These are phyloP conservation scores for Chunga burmeisteri DNA, from an alignment of 2,113 vertebrate genomes.

Conservation along the genomic window DNA sequence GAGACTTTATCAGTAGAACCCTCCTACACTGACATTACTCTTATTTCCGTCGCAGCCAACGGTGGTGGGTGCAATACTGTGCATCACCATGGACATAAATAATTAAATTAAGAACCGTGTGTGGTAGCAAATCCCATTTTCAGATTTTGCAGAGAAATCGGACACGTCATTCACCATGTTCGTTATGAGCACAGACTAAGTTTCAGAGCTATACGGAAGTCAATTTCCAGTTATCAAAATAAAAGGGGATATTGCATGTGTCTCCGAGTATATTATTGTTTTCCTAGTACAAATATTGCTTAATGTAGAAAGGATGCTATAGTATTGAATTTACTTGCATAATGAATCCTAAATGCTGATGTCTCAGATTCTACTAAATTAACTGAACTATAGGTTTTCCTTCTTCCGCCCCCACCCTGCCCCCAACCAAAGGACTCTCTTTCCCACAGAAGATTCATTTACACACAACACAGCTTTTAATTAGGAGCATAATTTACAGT, in stretches of 20 bases:
- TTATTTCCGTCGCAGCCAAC: not conserved
- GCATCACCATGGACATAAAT: slow-evolving; percentile 5
- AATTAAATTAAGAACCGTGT: slow-evolving; percentile 9
- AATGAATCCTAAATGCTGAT: slow-evolving; percentile 70
- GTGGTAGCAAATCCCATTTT: not conserved
- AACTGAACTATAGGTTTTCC: slow-evolving; percentile 42
- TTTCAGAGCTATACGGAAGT: slow-evolving; percentile 29
- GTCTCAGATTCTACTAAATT: slow-evolving; percentile 57
- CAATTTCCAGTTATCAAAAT: slow-evolving; percentile 65
- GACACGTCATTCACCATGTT: not conserved
- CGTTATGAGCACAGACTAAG: not conserved
- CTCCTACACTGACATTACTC: not conserved
- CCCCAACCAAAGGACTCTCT: slow-evolving; percentile 52
- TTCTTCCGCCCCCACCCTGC: slow-evolving; percentile 56
- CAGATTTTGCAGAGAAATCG: not conserved
- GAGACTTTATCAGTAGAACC: slow-evolving; percentile 11
- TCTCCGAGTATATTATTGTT: slow-evolving; percentile 51
- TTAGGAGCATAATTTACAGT: slow-evolving; percentile 78
- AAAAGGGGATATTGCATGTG: slow-evolving; percentile 66
- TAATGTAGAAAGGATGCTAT: slow-evolving; percentile 62
- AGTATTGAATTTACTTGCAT: slow-evolving; percentile 64
- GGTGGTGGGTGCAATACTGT: slow-evolving; percentile 5
- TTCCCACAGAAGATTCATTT: slow-evolving; percentile 69
- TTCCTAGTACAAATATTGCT: slow-evolving; percentile 73
- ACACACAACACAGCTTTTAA: slow-evolving; percentile 73